phyloP scores from a whole-genome alignment of 1,140 invertebrate genomes.

The Olivierus martensii region DNA sequence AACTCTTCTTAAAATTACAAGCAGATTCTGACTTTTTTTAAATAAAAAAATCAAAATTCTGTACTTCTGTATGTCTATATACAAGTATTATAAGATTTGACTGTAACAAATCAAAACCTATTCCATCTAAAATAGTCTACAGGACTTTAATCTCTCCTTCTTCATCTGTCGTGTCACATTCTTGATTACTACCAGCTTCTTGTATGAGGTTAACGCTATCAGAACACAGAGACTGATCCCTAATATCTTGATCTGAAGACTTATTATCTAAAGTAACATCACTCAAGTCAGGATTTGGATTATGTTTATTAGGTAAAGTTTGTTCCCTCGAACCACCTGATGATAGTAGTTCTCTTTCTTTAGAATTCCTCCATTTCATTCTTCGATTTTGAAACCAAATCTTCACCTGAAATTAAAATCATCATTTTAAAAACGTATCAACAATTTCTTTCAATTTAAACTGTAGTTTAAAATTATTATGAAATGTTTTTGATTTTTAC shows the following conservation, averaged over 20 bases:
- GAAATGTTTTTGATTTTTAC: no score
- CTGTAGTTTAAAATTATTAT: no score
- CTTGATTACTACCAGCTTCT: no score
- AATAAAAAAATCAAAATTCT: no score
- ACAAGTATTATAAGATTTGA: no score
- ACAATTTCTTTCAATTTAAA: no score
- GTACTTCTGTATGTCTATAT: no score
- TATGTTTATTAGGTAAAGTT: constrained; percentile 91
- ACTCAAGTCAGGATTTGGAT: constrained; percentile 87
- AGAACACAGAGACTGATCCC: neutral
- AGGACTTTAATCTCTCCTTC: constrained; percentile 1
- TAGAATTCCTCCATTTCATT: constrained; percentile 96
- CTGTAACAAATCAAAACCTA: no score
- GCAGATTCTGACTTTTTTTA: no score
- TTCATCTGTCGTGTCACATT: neutral
- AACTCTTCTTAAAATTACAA: no score
- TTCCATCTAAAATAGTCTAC: no score
- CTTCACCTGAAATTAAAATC: constrained; percentile 53
- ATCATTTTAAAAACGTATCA: neutral
- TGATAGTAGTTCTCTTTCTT: constrained; percentile 85
- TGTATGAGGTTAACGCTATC: no score
- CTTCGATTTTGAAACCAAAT: constrained; percentile 93
- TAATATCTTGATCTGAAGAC: neutral
- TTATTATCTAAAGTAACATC: constrained; percentile 45
- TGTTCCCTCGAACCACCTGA: constrained; percentile 84